phyloP scores from a whole-genome alignment of 2,888 invertebrate species.

The Scrobipalpa costella region DNA sequence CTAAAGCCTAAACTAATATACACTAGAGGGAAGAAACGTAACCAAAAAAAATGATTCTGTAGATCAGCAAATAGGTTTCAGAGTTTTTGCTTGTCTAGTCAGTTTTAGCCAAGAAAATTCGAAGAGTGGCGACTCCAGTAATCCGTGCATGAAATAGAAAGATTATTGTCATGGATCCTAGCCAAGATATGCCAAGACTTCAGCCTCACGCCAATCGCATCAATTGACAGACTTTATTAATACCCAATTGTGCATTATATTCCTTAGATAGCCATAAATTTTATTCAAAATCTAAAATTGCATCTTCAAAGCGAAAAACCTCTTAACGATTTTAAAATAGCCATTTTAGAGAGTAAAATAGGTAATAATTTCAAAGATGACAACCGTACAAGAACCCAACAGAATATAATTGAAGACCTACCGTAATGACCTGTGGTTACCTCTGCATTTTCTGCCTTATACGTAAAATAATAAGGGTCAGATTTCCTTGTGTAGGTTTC shows the following conservation, averaged over 20 bases:
- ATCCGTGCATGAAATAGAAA: conserved; percentile 11
- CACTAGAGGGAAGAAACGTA: too few species aligned
- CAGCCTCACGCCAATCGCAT: background rate
- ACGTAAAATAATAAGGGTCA: conserved; percentile 2
- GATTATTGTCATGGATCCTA: background rate
- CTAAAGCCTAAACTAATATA: too few species aligned
- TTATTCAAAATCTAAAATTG: conserved; percentile 9
- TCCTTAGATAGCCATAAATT: background rate
- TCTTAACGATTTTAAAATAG: conserved; percentile 19
- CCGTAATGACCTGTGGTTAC: conserved; percentile 39
- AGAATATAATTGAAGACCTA: conserved; percentile 47
- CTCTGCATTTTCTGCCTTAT: conserved; percentile 7
- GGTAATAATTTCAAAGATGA: conserved; percentile 47
- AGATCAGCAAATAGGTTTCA: conserved; percentile 7
- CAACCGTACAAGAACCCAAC: conserved; percentile 42
- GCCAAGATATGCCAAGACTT: background rate
- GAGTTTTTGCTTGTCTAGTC: background rate
- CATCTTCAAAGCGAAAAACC: conserved; percentile 7
- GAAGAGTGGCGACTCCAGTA: conserved; percentile 5
- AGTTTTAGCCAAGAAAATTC: conserved; percentile 7
- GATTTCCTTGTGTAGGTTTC: conserved; percentile 29
- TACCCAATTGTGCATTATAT: background rate
- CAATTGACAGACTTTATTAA: background rate
- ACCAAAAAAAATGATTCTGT: background rate
- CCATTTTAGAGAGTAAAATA: conserved; percentile 34